phyloP scores from a whole-genome alignment of 2,888 invertebrate genomes.

The Catocala fraxini region DNA sequence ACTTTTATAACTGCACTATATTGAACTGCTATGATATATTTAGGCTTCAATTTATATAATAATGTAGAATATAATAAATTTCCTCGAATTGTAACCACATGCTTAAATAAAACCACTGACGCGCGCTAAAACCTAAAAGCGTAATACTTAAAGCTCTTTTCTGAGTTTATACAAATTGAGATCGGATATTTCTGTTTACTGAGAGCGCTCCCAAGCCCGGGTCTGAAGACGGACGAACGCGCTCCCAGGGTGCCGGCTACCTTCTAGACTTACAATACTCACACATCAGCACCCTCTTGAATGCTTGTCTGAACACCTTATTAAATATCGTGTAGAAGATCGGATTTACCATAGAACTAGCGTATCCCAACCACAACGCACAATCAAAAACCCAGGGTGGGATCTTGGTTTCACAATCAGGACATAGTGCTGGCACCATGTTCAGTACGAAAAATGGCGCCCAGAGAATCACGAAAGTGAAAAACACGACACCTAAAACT shows the following conservation, averaged over 20 bases:
- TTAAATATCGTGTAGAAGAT: slow-evolving; percentile 99
- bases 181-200: slow-evolving; percentile 79
- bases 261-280: slow-evolving; percentile 88
- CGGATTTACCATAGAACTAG: slow-evolving; percentile 98
- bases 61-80: background rate
- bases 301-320: slow-evolving; percentile 96
- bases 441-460: slow-evolving; percentile 98
- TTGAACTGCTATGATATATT: too few species aligned
- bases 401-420: slow-evolving; percentile 92
- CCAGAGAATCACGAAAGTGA: slow-evolving; percentile 97
- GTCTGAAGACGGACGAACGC: slow-evolving; percentile 80
- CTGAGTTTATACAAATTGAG: slow-evolving; percentile 77
- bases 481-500: slow-evolving; percentile 97
- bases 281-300: slow-evolving; percentile 94
- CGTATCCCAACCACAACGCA: slow-evolving; percentile 97
- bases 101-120: slow-evolving; percentile 30
- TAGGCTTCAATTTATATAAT: background rate
- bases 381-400: slow-evolving; percentile 94
- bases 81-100: slow-evolving; percentile 3
- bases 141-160: slow-evolving; percentile 69
- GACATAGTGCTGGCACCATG: slow-evolving; percentile 94
- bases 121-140: slow-evolving; percentile 57
- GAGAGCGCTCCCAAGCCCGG: slow-evolving; percentile 83
- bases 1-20: too few species aligned
- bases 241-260: slow-evolving; percentile 86